Conservation (phyloP, 23 tunicate species). For the Phallusia fumigata region DNA sequence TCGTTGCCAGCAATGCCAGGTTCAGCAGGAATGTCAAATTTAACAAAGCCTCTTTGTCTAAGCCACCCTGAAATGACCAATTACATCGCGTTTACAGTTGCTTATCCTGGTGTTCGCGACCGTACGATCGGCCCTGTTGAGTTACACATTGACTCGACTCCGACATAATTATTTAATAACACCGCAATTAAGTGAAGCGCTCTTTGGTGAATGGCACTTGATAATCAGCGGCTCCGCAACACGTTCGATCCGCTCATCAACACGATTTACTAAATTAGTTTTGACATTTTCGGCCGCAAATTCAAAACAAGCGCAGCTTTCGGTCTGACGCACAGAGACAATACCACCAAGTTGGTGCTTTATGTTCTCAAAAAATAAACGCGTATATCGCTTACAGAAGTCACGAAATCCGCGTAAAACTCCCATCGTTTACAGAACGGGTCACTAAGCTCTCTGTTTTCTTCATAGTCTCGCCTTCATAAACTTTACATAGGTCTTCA, state of each 20-base stretch:
- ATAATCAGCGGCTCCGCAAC: background rate
- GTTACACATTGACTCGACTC: constrained; percentile 2
- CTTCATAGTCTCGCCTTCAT: background rate
- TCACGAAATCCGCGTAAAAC: background rate
- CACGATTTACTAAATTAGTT: constrained; percentile 2
- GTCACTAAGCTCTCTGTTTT: background rate
- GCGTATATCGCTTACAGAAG: background rate
- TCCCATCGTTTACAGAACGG: background rate
- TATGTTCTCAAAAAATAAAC: background rate
- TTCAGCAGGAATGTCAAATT: background rate
- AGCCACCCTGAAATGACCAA: constrained; percentile 12
- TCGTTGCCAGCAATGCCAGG: background rate
- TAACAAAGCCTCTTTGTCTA: constrained; percentile 9
- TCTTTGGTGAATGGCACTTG: constrained; percentile 7
- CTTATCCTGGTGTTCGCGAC: background rate
- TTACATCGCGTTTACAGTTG: constrained; percentile 4
- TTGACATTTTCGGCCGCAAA: constrained; percentile 7
- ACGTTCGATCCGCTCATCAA: constrained; percentile 6
- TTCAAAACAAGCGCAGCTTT: background rate
- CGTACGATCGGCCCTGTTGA: background rate
- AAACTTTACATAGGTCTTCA: background rate
- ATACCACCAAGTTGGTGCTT: background rate
- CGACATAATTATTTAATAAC: constrained; percentile 1
- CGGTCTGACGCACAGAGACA: background rate
- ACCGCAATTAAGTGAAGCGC: constrained; percentile 12